These are phyloP conservation scores for Beris morrisii DNA, from an alignment of 2,888 invertebrate genomes.

Conservation along the genomic window DNA sequence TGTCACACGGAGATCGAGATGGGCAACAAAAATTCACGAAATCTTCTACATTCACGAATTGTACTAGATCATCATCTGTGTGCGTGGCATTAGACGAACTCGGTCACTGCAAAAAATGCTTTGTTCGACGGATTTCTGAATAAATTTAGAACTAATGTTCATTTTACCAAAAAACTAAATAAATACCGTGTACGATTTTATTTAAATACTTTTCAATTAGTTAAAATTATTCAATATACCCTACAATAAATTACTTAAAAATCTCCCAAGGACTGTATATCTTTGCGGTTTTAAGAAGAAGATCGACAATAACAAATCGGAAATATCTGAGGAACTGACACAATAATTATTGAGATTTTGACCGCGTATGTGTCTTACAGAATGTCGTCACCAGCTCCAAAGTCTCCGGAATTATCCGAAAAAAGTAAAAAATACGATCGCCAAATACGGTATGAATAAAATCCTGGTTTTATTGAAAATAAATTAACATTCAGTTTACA, in stretches of 20 bases:
- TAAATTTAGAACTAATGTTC: too few species aligned
- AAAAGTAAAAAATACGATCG: conserved; percentile 76
- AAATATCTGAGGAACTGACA: too few species aligned
- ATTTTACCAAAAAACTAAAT: too few species aligned
- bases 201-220: too few species aligned
- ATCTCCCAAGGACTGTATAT: too few species aligned
- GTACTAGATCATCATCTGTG: conserved; percentile 19
- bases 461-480: background rate
- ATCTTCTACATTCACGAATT: background rate
- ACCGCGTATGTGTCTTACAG: conserved; percentile 16
- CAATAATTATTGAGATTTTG: too few species aligned
- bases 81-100: conserved; percentile 9
- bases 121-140: too few species aligned
- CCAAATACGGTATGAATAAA: conserved; percentile 62
- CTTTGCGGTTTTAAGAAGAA: too few species aligned
- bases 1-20: conserved; percentile 4
- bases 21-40: background rate
- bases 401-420: conserved; percentile 69
- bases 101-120: background rate
- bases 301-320: too few species aligned
- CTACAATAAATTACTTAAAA: too few species aligned
- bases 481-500: conserved; percentile 46
- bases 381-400: conserved; percentile 58
- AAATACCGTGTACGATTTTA: too few species aligned
- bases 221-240: too few species aligned